These are phyloP conservation scores for Campylomormyrus numenius DNA, from an alignment of 2,113 vertebrate genomes.

Conservation along the genomic window DNA sequence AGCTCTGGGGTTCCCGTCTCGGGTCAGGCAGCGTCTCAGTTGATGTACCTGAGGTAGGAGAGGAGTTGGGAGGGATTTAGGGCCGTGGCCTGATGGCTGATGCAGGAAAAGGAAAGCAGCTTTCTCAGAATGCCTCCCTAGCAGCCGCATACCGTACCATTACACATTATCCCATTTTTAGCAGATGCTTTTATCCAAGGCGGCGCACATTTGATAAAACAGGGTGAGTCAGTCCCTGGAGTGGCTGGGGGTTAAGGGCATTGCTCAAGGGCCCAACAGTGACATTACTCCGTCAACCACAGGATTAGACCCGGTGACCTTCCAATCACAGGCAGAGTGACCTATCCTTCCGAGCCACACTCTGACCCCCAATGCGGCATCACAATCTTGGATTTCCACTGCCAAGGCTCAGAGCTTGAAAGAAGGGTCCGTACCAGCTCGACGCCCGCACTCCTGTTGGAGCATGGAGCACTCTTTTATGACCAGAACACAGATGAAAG, in stretches of 20 bases:
- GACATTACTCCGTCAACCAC: neutral
- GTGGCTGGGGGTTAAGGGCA: neutral
- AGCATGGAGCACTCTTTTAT: neutral
- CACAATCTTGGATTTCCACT: neutral
- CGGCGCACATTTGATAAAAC: neutral
- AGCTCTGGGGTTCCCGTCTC: constrained; percentile 22
- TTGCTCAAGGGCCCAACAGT: neutral
- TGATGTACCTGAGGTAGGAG: neutral
- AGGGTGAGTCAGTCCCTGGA: neutral
- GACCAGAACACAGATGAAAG: neutral
- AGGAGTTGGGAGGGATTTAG: neutral
- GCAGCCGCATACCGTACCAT: neutral
- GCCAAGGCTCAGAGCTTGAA: neutral
- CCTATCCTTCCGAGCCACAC: neutral
- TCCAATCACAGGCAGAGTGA: neutral
- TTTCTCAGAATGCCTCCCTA: neutral
- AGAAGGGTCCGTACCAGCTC: neutral
- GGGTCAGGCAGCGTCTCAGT: neutral
- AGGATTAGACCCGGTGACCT: neutral
- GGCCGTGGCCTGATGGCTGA: neutral
- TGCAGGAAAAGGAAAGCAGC: neutral
- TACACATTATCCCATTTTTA: neutral
- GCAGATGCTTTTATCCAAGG: neutral
- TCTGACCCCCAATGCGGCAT: neutral
- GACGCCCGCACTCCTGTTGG: neutral